These are phyloP conservation scores for Phaedon cochleariae DNA, from an alignment of 2,888 invertebrate genomes.

Conservation along the genomic window DNA sequence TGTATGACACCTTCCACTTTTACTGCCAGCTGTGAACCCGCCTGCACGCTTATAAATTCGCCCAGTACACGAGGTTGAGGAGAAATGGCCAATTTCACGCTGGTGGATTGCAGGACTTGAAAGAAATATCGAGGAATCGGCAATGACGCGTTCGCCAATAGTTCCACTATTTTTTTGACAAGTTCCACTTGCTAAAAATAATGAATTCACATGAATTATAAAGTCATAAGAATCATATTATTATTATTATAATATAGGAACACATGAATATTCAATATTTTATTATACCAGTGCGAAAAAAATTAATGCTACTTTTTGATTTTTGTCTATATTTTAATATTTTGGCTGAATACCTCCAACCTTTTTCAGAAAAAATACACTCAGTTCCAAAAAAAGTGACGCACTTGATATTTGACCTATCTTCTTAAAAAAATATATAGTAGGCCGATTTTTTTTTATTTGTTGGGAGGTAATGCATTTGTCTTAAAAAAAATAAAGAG, in stretches of 20 bases:
- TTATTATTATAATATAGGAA: not conserved
- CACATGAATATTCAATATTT: not conserved
- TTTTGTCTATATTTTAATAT: too few relatives aligned
- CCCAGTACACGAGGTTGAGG: slow-evolving; percentile 82
- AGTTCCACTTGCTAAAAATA: slow-evolving; percentile 66
- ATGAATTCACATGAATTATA: too few relatives aligned
- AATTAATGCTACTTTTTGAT: too few relatives aligned
- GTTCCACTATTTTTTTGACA: slow-evolving; percentile 69
- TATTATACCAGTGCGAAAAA: slow-evolving; percentile 7
- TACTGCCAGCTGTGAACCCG: slow-evolving; percentile 86
- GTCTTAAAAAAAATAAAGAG: too few relatives aligned
- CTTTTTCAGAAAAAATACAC: too few relatives aligned
- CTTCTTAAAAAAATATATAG: too few relatives aligned
- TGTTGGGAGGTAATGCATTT: too few relatives aligned
- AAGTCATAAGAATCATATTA: not conserved
- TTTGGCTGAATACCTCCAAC: too few relatives aligned
- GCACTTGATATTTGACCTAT: too few relatives aligned
- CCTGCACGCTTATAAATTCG: slow-evolving; percentile 85
- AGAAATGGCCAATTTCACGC: slow-evolving; percentile 81
- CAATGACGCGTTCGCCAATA: slow-evolving; percentile 70
- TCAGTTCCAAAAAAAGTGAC: too few relatives aligned
- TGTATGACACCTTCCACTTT: slow-evolving; percentile 94
- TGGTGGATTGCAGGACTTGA: slow-evolving; percentile 85
- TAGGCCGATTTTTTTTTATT: too few relatives aligned
- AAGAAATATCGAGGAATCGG: slow-evolving; percentile 83